phyloP scores from a whole-genome alignment of 2,888 invertebrate species.

The Hetaerina titia region DNA sequence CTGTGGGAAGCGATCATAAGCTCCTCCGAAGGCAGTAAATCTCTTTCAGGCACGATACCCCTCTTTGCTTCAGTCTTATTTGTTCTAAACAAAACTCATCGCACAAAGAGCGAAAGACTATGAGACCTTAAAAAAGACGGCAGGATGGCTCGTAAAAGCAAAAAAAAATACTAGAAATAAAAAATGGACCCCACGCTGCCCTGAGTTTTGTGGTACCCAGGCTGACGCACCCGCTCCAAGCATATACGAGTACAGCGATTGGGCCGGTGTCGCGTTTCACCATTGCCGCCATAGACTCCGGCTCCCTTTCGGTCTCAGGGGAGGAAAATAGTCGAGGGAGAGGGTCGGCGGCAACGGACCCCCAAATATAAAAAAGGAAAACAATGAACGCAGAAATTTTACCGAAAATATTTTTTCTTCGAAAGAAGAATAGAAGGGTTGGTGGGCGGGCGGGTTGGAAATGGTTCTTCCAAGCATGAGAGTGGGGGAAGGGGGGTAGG shows the following conservation, averaged over 20 bases:
- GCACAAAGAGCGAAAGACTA: background rate
- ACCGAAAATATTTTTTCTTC: constrained; percentile 26
- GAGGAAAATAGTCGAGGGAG: background rate
- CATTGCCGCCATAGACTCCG: background rate
- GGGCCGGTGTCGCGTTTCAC: constrained; percentile 58
- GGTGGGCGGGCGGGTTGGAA: background rate
- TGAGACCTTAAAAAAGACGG: background rate
- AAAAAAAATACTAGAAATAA: constrained; percentile 33
- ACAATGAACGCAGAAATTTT: constrained; percentile 26
- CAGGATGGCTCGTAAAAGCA: background rate
- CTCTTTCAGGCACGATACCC: background rate
- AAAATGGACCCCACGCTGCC: background rate
- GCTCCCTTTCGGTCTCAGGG: background rate
- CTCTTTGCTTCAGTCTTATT: background rate
- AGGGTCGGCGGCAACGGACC: background rate
- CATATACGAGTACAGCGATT: constrained; percentile 41
- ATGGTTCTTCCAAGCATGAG: background rate
- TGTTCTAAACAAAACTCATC: background rate
- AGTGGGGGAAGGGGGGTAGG: background rate
- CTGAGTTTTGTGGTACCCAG: background rate
- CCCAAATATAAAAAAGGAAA: constrained; percentile 21
- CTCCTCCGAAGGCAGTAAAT: no score
- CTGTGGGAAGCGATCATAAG: no score
- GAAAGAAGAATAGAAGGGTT: constrained; percentile 27
- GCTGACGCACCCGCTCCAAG: constrained; percentile 37